Percentiles rank a stretch among this genome's conserved stretches.
These are phyloP conservation scores for Latrodectus geometricus DNA, from an alignment of 1,140 invertebrate species.

Conservation along the genomic window DNA sequence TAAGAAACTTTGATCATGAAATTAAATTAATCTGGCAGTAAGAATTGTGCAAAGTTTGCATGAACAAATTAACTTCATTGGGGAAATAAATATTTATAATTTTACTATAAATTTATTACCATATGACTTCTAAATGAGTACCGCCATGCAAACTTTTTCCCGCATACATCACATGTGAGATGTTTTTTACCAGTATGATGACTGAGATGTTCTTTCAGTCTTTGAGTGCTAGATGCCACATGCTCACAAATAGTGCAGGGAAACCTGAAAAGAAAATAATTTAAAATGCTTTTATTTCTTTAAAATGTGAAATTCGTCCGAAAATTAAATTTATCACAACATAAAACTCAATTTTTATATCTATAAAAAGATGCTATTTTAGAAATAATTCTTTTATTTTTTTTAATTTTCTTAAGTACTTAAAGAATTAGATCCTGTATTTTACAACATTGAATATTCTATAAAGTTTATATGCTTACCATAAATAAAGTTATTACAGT, in stretches of 20 bases:
- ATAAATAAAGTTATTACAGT: no score
- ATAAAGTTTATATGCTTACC: no score
- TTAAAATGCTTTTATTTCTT: not conserved
- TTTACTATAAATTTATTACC: slow-evolving; percentile 9
- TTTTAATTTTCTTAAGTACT: not conserved
- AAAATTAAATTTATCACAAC: not conserved
- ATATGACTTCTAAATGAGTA: slow-evolving; percentile 63
- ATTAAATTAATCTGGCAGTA: no score
- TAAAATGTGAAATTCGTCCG: not conserved
- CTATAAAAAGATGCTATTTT: not conserved
- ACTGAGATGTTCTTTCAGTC: slow-evolving; percentile 51
- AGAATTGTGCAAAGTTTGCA: no score
- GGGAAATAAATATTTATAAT: not conserved
- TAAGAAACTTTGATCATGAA: no score
- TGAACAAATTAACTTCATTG: no score
- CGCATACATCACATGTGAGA: slow-evolving; percentile 67
- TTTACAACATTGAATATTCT: no score
- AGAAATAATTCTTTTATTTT: not conserved
- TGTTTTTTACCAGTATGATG: slow-evolving; percentile 49
- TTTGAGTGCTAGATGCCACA: slow-evolving; percentile 38
- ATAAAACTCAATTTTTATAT: not conserved
- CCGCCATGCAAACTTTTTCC: slow-evolving; percentile 65
- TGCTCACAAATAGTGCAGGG: slow-evolving; percentile 42
- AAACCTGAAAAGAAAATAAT: slow-evolving; percentile 12
- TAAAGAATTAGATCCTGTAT: not conserved